phyloP scores from a whole-genome alignment of 2,888 invertebrate genomes.

The Drosophila pseudotakahashii region DNA sequence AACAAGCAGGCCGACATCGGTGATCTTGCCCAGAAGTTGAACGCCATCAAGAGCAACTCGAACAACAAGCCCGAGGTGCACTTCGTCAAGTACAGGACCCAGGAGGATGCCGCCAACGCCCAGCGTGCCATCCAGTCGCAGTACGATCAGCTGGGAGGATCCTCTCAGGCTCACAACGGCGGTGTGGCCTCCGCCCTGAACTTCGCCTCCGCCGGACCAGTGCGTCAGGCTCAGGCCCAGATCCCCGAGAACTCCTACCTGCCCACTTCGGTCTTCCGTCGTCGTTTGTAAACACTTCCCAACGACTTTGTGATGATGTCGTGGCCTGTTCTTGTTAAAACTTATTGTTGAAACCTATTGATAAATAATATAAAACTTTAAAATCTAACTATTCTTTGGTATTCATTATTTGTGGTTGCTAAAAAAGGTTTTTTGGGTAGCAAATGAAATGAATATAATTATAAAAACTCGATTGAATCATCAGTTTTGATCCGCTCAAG shows the following conservation, averaged over 20 bases:
- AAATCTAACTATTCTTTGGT: background rate
- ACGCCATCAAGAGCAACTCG: conserved; percentile 63
- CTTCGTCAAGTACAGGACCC: conserved; percentile 78
- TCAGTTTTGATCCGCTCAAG: too few species aligned
- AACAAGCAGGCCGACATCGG: conserved; percentile 73
- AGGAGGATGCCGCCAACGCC: conserved; percentile 75
- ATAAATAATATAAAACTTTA: conserved; percentile 20
- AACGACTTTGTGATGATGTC: conserved; percentile 14
- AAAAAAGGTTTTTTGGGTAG: too few species aligned
- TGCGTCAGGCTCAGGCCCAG: conserved; percentile 53
- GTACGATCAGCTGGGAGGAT: conserved; percentile 68
- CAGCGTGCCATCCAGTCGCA: conserved; percentile 72
- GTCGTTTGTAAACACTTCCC: conserved; percentile 55
- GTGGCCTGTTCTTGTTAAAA: conserved; percentile 55
- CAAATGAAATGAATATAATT: too few species aligned
- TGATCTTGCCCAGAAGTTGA: conserved; percentile 70
- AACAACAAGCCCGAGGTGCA: conserved; percentile 78
- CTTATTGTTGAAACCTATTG: conserved; percentile 47
- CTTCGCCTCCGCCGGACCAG: conserved; percentile 69
- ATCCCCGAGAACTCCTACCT: conserved; percentile 69
- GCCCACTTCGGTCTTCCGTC: conserved; percentile 77
- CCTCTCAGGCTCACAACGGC: conserved; percentile 58
- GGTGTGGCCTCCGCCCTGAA: conserved; percentile 75
- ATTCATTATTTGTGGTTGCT: background rate
- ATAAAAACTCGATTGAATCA: too few species aligned